Base-by-base conservation (phyloP, 37 sponge, comb jelly and placozoan genomes). In the Mnemiopsis leidyi region DNA sequence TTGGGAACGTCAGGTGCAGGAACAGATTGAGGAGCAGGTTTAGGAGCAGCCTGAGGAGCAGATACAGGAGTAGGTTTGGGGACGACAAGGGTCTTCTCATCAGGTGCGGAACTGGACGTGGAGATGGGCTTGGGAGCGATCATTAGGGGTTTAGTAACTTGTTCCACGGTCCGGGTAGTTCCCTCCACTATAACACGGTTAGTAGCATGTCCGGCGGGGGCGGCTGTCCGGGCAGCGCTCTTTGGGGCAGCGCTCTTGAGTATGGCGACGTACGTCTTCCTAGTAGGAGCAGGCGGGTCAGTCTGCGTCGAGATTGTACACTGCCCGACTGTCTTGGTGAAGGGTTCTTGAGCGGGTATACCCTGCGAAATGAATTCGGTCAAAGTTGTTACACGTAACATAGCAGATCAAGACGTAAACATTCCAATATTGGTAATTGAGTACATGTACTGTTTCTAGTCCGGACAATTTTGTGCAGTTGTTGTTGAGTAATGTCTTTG, bases 231-330 rank as follows among this genome's bases (percentile, higher is more conserved):
- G 90, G 90, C 29, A 28, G 32, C 40, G 33, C 90, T 61, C 25
- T 40, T 38, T 23, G 24, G 26, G 61, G 61, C 29, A 16, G 35
- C 29, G 26, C 61, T 40, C 25, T 85, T 85, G 90, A 85, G 90
- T 32, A 85, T 85, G 0, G 90, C 90, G 61, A 85, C 90, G 48
- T 85, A 85, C 2, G 90, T 85, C 35, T 85, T 85, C 2, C 90
- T 37, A n/a, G 61, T 13, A 0, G 90, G 35, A 25, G n/a, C 90
- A 1, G 48, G 29, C n/a, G 23, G 32, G 39, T 85, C 90, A 28
- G 90, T 85, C 35, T 85, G 90, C 13, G 90, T 85, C 5, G 61
- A 21, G 9, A 61, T 21, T 38, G 61, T 85, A 25, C 20, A 23
- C 23, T 25, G 61, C 35, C 48, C 61, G 25, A 85, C 90, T 28